A percentile compares a stretch with the other conserved stretches of the same genome.
These are phyloP conservation scores for Pogonocichla stellata DNA, from an alignment of 2,113 vertebrate genomes.

Conservation along the genomic window DNA sequence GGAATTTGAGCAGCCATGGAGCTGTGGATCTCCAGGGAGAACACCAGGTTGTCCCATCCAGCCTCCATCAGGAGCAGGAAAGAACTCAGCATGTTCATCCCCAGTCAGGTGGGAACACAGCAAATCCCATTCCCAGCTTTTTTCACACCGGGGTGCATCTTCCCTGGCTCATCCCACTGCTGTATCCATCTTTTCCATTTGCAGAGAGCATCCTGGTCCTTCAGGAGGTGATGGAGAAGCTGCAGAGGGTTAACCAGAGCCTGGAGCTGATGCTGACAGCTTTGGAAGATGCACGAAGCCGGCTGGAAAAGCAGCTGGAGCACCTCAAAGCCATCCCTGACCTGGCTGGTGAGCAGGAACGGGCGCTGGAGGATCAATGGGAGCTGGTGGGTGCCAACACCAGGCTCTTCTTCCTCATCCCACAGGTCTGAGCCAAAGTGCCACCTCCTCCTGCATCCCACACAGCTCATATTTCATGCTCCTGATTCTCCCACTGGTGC, in stretches of 20 bases:
- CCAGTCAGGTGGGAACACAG: constrained; percentile 5
- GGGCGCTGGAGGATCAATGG: neutral
- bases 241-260: constrained; percentile 78
- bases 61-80: constrained; percentile 62
- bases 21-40: constrained; percentile 58
- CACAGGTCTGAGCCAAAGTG: constrained; percentile 69
- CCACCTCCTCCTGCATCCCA: constrained; percentile 74
- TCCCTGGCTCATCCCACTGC: fast-evolving
- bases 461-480: constrained; percentile 73
- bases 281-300: constrained; percentile 67
- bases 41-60: constrained; percentile 62
- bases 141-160: fast-evolving
- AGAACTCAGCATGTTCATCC: constrained; percentile 70
- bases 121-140: neutral
- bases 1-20: constrained; percentile 70
- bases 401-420: neutral
- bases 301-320: constrained; percentile 73
- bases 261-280: constrained; percentile 71
- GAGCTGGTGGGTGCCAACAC: neutral
- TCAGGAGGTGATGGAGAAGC: constrained; percentile 75
- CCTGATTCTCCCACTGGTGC: constrained; percentile 68
- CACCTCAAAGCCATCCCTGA: constrained; percentile 70
- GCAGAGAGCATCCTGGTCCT: constrained; percentile 74
- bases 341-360: constrained; percentile 67
- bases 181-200: fast-evolving